phyloP scores from a whole-genome alignment of 2,888 invertebrate genomes.

The Gandaritis pyraliata region DNA sequence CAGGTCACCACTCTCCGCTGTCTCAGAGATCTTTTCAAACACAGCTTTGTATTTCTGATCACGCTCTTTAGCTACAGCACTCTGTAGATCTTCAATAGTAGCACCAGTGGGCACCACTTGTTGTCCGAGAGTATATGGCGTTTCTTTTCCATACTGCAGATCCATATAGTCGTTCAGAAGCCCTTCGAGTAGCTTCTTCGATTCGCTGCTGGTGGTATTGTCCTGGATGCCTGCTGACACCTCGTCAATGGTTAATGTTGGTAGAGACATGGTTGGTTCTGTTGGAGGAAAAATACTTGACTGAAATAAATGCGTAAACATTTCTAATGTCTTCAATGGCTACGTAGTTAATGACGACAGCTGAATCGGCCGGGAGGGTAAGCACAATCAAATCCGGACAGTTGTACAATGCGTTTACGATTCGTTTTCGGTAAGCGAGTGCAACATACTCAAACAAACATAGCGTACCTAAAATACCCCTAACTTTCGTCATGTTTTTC shows the following conservation, averaged over 20 bases:
- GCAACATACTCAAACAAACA: no score
- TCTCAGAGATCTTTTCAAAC: constrained; percentile 64
- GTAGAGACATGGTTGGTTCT: constrained; percentile 62
- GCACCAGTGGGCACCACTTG: constrained; percentile 63
- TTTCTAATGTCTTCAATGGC: no score
- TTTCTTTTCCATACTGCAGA: constrained; percentile 67
- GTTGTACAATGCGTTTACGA: no score
- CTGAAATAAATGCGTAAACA: no score
- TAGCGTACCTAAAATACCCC: no score
- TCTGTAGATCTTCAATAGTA: constrained; percentile 62
- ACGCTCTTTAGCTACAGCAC: constrained; percentile 53
- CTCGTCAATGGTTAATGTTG: constrained; percentile 64
- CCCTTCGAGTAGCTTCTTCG: constrained; percentile 69
- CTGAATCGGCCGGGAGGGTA: no score
- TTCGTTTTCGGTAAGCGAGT: no score
- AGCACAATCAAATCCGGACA: no score
- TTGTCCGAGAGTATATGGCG: constrained; percentile 74
- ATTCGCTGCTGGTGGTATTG: constrained; percentile 54
- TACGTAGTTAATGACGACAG: no score
- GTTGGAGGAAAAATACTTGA: constrained; percentile 14
- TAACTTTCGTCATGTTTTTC: no score
- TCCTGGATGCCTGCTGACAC: constrained; percentile 58
- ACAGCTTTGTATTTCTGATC: constrained; percentile 64
- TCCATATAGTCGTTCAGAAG: constrained; percentile 76
- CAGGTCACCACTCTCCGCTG: constrained; percentile 63